Evolutionary conservation across 2,797 vertebrate species (phyloP).

Genomic region (Echeneis naucrates): DNA sequence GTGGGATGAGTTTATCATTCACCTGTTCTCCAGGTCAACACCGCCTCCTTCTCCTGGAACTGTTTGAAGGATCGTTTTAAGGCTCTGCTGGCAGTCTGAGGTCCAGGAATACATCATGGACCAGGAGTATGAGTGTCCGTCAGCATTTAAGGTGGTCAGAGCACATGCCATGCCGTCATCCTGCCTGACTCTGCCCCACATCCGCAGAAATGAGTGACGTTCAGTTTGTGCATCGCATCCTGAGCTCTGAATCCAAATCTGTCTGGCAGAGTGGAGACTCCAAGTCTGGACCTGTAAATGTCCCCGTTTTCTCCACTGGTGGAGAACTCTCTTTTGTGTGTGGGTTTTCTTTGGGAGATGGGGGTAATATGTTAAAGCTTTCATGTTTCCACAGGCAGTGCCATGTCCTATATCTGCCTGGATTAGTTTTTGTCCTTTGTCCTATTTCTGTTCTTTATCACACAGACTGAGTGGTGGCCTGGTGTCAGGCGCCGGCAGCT

Average conservation of each 20-base stretch:
- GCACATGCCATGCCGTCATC: conserved; percentile 85
- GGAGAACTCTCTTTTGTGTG: conserved; percentile 55
- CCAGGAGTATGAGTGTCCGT: background rate
- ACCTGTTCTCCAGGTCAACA: conserved; percentile 84
- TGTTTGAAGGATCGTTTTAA: conserved; percentile 86
- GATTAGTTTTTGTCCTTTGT: conserved; percentile 75
- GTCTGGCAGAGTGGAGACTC: conserved; percentile 87
- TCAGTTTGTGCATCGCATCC: conserved; percentile 38
- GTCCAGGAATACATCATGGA: conserved; percentile 14
- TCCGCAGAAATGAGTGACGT: conserved; percentile 81
- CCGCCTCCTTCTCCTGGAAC: conserved; percentile 89
- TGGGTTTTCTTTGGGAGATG: conserved; percentile 41
- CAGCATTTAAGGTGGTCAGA: conserved; percentile 1
- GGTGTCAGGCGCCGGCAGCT: conserved; percentile 87
- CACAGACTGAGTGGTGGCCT: conserved; percentile 91
- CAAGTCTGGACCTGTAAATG: conserved; percentile 54
- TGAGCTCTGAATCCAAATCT: conserved; percentile 32
- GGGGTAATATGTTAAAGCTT: conserved; percentile 91
- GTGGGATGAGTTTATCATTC: background rate
- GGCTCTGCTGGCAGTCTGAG: conserved; percentile 86
- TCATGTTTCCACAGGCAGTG: conserved; percentile 95
- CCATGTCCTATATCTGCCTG: conserved; percentile 86
- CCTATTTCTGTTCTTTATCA: conserved; percentile 52
- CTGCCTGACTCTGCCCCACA: conserved; percentile 90
- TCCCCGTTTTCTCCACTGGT: conserved; percentile 74